phyloP scores from a whole-genome alignment of 2,113 vertebrate species.

The Passer montanus region DNA sequence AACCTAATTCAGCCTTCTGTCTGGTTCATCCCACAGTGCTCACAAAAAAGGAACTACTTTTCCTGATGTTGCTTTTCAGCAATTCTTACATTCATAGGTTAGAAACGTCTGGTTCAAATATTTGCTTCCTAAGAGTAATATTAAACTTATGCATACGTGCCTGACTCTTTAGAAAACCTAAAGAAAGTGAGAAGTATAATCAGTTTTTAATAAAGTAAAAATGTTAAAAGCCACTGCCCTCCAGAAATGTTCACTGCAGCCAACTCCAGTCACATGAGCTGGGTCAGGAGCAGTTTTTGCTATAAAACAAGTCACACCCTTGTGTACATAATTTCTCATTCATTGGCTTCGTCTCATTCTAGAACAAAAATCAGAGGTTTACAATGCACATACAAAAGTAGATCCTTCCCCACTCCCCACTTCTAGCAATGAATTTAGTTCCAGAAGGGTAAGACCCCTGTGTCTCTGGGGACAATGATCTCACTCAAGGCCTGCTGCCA shows the following conservation, averaged over 20 bases:
- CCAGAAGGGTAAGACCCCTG: background rate
- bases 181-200: background rate
- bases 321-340: background rate
- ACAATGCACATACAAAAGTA: background rate
- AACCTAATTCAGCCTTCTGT: background rate
- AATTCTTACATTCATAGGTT: background rate
- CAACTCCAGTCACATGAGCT: background rate
- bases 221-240: background rate
- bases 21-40: background rate
- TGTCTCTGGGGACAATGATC: conserved; percentile 26
- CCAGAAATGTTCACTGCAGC: background rate
- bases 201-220: background rate
- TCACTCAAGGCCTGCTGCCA: conserved; percentile 35
- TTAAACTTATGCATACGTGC: background rate
- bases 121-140: background rate
- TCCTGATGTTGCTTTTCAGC: background rate
- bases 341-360: background rate
- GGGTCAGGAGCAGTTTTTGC: background rate
- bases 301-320: conserved; percentile 32
- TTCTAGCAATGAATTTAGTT: background rate
- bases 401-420: background rate
- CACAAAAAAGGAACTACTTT: background rate
- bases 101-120: background rate
- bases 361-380: background rate
- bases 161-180: background rate